Percentiles rank a stretch among this genome's conserved stretches.
These are phyloP conservation scores for Trisateles emortualis DNA, from an alignment of 2,888 invertebrate species.

Conservation along the genomic window DNA sequence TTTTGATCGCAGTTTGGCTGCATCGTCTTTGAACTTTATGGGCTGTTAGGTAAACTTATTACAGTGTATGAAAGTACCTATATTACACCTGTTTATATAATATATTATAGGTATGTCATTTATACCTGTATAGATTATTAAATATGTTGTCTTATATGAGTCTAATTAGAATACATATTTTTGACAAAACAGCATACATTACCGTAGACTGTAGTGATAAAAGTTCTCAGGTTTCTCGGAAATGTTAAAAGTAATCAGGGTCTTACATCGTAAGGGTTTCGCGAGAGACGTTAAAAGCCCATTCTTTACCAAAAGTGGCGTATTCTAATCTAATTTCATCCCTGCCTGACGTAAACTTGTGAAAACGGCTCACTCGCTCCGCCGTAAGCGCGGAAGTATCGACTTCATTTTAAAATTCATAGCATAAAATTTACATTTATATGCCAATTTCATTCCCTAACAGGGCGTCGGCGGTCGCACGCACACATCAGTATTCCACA, in stretches of 20 bases:
- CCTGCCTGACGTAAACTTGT: slow-evolving; percentile 72
- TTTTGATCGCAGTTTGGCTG: slow-evolving; percentile 45
- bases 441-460: slow-evolving; percentile 87
- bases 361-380: slow-evolving; percentile 69
- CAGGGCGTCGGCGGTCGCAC: slow-evolving; percentile 81
- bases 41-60: slow-evolving; percentile 10
- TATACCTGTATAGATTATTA: too few species aligned
- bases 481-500: slow-evolving; percentile 85
- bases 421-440: slow-evolving; percentile 87
- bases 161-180: background rate
- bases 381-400: slow-evolving; percentile 81
- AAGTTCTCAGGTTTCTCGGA: slow-evolving; percentile 18
- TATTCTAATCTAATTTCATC: slow-evolving; percentile 83
- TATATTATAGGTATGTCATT: too few species aligned
- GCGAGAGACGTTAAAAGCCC: slow-evolving; percentile 66
- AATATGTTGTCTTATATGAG: background rate
- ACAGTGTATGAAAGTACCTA: slow-evolving; percentile 11
- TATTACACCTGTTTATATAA: too few species aligned
- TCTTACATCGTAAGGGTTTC: slow-evolving; percentile 27
- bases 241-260: slow-evolving; percentile 31
- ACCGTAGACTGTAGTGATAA: slow-evolving; percentile 18
- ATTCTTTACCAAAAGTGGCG: slow-evolving; percentile 74
- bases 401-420: slow-evolving; percentile 87
- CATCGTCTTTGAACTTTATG: slow-evolving; percentile 44
- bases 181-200: background rate